Conservation (phyloP, 2,113 vertebrate species). For the Caretta caretta region DNA sequence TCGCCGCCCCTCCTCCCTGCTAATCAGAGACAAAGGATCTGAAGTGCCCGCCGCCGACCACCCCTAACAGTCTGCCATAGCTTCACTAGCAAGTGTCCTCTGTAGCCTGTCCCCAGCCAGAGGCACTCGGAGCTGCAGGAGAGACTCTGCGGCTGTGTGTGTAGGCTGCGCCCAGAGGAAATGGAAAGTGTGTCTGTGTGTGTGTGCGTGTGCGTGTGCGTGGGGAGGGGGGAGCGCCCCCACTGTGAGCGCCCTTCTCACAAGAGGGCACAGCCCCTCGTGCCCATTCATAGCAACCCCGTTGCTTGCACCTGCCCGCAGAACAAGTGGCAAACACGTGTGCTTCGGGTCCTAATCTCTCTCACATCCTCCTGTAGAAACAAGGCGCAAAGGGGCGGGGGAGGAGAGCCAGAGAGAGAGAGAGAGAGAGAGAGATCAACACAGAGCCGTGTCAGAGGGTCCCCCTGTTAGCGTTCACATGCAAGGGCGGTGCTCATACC, state of each 20-base stretch:
- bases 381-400: conserved; percentile 18
- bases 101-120: conserved; percentile 31
- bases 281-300: background rate
- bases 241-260: background rate
- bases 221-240: conserved; percentile 1
- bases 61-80: conserved; percentile 14
- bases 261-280: background rate
- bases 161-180: background rate
- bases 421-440: background rate
- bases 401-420: conserved; percentile 49
- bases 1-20: background rate
- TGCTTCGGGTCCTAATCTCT: background rate
- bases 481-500: background rate
- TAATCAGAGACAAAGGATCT: background rate
- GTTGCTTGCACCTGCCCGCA: background rate
- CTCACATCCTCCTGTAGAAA: background rate
- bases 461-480: background rate
- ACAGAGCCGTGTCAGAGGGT: background rate
- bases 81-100: conserved; percentile 48
- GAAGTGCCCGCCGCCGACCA: background rate
- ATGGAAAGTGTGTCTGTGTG: conserved; percentile 38
- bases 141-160: background rate
- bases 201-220: no score
- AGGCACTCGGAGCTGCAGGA: background rate
- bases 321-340: background rate